Percentiles rank a stretch among this genome's conserved stretches.
Conservation (phyloP, 1,140 invertebrate genomes). For the Drosophila repletoides region DNA sequence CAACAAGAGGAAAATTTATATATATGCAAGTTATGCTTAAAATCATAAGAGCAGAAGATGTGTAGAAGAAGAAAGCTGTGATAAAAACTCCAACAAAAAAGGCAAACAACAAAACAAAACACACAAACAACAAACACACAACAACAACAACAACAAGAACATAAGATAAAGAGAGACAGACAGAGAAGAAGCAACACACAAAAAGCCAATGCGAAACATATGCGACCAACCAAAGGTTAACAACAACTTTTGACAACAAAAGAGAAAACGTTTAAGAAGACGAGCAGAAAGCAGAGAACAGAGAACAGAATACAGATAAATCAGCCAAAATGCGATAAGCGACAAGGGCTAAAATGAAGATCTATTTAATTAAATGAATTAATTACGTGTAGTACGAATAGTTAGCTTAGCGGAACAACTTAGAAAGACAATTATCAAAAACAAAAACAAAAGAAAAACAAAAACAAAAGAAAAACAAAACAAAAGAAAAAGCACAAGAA, state of each 20-base stretch:
- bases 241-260: constrained; percentile 53
- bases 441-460: constrained; percentile 14
- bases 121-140: constrained; percentile 38
- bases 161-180: constrained; percentile 13
- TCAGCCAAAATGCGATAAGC: too few relatives aligned
- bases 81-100: constrained; percentile 50
- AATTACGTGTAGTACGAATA: constrained; percentile 39
- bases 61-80: constrained; percentile 68
- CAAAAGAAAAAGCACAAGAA: constrained; percentile 21
- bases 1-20: constrained; percentile 39
- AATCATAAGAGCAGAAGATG: constrained; percentile 65
- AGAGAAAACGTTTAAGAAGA: constrained; percentile 21
- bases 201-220: constrained; percentile 74
- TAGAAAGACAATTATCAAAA: constrained; percentile 25
- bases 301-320: constrained; percentile 6
- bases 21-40: constrained; percentile 80
- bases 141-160: constrained; percentile 29
- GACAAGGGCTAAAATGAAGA: constrained; percentile 12
- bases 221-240: constrained; percentile 73
- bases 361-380: constrained; percentile 16
- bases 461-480: constrained; percentile 32
- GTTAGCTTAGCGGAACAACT: constrained; percentile 45
- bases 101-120: constrained; percentile 46
- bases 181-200: neutral
- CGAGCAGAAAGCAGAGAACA: constrained; percentile 1